Conservation (phyloP, 2,113 vertebrate species). For the Neopipo cinnamomea region DNA sequence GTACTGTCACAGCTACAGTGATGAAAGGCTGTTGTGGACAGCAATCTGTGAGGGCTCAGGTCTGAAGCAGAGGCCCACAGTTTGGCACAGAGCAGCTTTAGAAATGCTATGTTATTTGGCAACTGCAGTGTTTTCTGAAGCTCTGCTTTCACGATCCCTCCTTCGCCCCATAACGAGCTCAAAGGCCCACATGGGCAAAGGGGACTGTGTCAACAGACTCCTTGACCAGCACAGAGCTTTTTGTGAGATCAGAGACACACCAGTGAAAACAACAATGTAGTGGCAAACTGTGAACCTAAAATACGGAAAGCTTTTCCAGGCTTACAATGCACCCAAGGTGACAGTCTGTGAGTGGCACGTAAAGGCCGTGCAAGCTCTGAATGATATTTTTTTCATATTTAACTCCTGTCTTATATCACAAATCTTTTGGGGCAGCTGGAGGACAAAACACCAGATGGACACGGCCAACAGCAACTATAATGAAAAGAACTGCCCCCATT, state of each 20-base stretch:
- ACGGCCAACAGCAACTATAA: not conserved
- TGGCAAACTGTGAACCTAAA: constrained; percentile 15
- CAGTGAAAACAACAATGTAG: constrained; percentile 16
- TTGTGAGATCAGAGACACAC: constrained; percentile 25
- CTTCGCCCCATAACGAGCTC: not conserved
- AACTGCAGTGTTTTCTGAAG: not conserved
- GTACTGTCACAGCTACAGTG: not conserved
- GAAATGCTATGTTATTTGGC: constrained; percentile 6
- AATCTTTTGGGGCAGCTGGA: not conserved
- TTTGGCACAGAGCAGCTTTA: not conserved
- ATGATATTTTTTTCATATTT: not conserved
- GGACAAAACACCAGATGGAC: not conserved
- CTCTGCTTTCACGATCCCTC: not conserved
- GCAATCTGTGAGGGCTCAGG: not conserved
- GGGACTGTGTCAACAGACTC: constrained; percentile 8
- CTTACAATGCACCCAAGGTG: not conserved
- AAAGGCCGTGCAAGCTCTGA: not conserved
- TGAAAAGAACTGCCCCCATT: not conserved
- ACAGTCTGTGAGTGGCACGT: not conserved
- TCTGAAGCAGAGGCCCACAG: not conserved
- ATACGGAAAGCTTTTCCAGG: not conserved
- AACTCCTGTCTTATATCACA: not conserved
- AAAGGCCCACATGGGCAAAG: not conserved
- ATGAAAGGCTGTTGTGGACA: not conserved
- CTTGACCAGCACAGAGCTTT: not conserved